phyloP scores from a whole-genome alignment of 2,888 invertebrate genomes.

The Autographa pulchrina region DNA sequence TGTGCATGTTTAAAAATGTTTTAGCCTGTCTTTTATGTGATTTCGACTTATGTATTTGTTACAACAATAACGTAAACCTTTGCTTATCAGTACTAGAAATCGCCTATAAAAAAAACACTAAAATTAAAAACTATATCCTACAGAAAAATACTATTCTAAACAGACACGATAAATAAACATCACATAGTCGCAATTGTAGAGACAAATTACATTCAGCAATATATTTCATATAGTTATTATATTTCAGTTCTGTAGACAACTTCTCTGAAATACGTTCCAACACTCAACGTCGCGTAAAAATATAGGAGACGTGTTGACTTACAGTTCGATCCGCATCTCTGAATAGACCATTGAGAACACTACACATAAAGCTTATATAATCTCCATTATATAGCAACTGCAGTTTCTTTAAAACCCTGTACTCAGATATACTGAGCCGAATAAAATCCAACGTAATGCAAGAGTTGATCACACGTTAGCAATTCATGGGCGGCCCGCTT shows the following conservation, averaged over 20 bases:
- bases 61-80: too few species aligned
- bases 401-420: slow-evolving; percentile 43
- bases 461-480: slow-evolving; percentile 69
- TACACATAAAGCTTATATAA: slow-evolving; percentile 30
- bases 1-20: neutral
- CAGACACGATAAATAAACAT: too few species aligned
- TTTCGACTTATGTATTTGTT: too few species aligned
- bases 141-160: too few species aligned
- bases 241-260: neutral
- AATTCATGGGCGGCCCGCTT: slow-evolving; percentile 69
- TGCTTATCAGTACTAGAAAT: too few species aligned
- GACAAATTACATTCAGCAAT: neutral
- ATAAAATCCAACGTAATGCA: slow-evolving; percentile 58
- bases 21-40: too few species aligned
- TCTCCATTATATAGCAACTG: slow-evolving; percentile 34
- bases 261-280: neutral
- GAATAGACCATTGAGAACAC: slow-evolving; percentile 4
- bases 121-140: too few species aligned
- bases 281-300: neutral
- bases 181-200: too few species aligned
- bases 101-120: too few species aligned
- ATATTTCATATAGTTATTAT: neutral
- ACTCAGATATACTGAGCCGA: slow-evolving; percentile 53
- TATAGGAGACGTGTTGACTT: neutral
- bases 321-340: neutral